These are phyloP conservation scores for Gopherus evgoodei DNA, from an alignment of 2,113 vertebrate genomes.

Conservation along the genomic window DNA sequence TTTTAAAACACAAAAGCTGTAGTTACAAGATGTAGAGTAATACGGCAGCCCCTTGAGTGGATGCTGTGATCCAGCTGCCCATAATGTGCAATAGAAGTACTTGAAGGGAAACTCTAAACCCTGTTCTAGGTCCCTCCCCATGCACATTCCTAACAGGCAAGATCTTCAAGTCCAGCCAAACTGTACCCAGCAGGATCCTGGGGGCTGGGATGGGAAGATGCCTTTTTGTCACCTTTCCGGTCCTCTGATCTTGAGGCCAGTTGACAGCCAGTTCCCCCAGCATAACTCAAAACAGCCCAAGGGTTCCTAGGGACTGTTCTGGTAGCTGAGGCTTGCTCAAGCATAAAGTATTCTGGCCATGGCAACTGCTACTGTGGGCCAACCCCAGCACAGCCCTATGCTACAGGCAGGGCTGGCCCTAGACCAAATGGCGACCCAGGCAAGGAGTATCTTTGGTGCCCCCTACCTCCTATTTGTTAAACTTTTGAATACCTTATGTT, in stretches of 20 bases:
- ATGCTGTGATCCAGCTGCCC: background rate
- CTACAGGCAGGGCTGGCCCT: no score
- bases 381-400: no score
- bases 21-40: background rate
- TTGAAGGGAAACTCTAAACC: background rate
- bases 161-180: background rate
- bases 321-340: background rate
- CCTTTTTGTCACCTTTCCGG: background rate
- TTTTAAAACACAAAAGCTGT: background rate
- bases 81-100: background rate
- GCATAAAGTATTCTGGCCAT: background rate
- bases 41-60: background rate
- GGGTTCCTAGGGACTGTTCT: background rate
- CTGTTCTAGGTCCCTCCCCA: background rate
- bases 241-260: background rate
- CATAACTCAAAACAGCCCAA: background rate
- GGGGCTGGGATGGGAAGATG: background rate
- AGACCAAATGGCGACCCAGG: no score
- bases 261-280: background rate
- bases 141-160: background rate
- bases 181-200: background rate
- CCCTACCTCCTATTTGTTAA: no score
- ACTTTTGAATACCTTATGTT: no score
- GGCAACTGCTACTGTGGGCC: background rate
- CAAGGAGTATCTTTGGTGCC: no score